These are phyloP conservation scores for Spodoptera littoralis DNA, from an alignment of 2,888 invertebrate genomes.

Conservation along the genomic window DNA sequence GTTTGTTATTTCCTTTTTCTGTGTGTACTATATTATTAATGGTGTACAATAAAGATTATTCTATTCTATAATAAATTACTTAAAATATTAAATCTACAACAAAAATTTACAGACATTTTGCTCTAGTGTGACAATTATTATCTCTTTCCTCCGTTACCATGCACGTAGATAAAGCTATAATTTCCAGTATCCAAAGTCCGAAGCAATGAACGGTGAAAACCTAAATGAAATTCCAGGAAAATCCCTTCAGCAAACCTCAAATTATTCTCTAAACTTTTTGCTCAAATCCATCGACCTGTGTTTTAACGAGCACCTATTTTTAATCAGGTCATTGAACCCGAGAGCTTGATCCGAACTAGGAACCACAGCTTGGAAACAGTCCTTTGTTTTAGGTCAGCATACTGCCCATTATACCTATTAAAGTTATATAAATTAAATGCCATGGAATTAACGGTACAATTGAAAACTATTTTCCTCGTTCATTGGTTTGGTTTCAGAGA, in stretches of 20 bases:
- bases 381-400: conserved; percentile 2
- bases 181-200: too few relatives aligned
- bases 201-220: too few relatives aligned
- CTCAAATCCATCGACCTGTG: conserved; percentile 1
- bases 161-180: too few relatives aligned
- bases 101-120: too few relatives aligned
- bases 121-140: too few relatives aligned
- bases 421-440: not conserved
- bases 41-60: too few relatives aligned
- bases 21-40: too few relatives aligned
- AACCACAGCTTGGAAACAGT: not conserved
- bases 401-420: not conserved
- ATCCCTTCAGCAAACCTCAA: conserved; percentile 1
- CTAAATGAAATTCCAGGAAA: too few relatives aligned
- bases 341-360: not conserved
- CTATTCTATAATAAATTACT: too few relatives aligned
- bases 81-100: too few relatives aligned
- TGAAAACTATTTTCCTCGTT: conserved; percentile 14
- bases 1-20: too few relatives aligned
- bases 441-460: conserved; percentile 10
- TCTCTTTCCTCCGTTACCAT: too few relatives aligned
- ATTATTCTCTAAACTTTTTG: conserved; percentile 10
- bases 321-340: conserved; percentile 17
- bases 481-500: conserved; percentile 7
- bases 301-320: conserved; percentile 12